Evolutionary conservation across 2,888 invertebrate species (phyloP), one percentile per base, ranked within the genome.

Genomic region (Patella caerulea): DNA sequence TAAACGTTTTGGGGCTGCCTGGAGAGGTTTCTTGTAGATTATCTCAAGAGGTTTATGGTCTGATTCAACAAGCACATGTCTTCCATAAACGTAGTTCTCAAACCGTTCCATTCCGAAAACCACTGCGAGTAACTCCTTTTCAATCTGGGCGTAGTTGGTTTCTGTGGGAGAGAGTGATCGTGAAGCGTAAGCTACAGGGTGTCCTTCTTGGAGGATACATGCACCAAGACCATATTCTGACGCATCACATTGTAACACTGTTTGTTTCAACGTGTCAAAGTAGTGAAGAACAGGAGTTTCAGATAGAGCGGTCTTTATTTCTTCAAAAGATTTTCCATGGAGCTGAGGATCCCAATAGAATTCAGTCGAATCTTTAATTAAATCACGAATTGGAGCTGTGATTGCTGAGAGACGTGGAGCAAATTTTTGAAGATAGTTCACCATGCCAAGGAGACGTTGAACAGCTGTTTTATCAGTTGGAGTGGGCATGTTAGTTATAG

Each of bases 391-490:
- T 12, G 81, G 77, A 34, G 74, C 72, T 14, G 79, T 79, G 11
- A 73, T 15, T 72, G 81, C 77, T 19, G 80, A 81, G 24, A 83
- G 17, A 12, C 72, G 65, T 45, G 79, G 79, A 55, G 78, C 71
- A 72, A 83, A 83, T 73, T 73, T 79, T 17, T 80, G 73, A 9
- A 83, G 75, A 65, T 83, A 84, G 45, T 79, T 79, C 1, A 83
- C 73, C 14, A 82, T 79, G 14, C 82, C 81, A 34, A 76, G 55
- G 54, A 78, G 78, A 17, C 75, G n/a, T 15, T 79, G 76, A 7
- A 79, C 72, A 11, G 72, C 78, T 75, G 78, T 78, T 19, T 78
- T 78, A 71, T 75, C 73, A 15, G 29, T 59, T 12, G 83, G 78
- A 72, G 59, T 59, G 4, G 74, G 34, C 34, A 34, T 34, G 34